Evolutionary conservation across 1,140 invertebrate genomes (phyloP).

Genomic region (Bombyx mori): ASM3026992v2 NC_085108.1:4102501-4103000

Average conservation of each 20-base stretch:
- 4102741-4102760: not conserved
- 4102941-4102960: constrained; percentile 6
- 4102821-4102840: constrained; percentile 46
- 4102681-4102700: not conserved
- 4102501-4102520: too few species aligned
- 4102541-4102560: too few species aligned
- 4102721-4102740: not conserved
- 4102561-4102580: too few species aligned
- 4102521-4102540: too few species aligned
- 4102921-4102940: constrained; percentile 61
- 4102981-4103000: too few species aligned
- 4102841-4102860: constrained; percentile 45
- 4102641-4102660: not conserved
- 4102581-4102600: too few species aligned
- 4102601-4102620: too few species aligned
- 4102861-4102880: constrained; percentile 82
- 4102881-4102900: constrained; percentile 81
- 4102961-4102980: not conserved
- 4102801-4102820: constrained; percentile 77
- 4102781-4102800: constrained; percentile 40
- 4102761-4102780: not conserved
- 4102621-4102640: too few species aligned
- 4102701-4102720: not conserved
- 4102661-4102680: not conserved
- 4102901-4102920: constrained; percentile 70